Base-by-base conservation (phyloP, 2,888 invertebrate genomes). In the Phaonia tiefii region DNA sequence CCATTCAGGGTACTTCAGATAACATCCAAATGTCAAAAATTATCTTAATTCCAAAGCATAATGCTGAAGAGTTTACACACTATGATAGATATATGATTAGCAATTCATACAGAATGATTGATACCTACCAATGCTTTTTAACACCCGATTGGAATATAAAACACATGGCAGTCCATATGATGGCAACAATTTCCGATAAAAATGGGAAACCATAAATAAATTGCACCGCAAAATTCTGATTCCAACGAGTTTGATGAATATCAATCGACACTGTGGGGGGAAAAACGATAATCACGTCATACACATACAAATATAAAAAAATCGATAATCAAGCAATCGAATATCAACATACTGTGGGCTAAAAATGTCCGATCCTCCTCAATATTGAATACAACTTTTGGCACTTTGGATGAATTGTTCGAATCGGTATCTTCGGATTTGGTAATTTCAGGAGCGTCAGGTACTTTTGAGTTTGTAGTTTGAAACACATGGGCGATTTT, bases 91-190 rank as follows among this genome's bases (percentile, higher is more conserved):
- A n/a, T n/a, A n/a, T n/a, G n/a, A n/a, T n/a, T n/a, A n/a, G n/a
- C n/a, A n/a, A n/a, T n/a, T n/a, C n/a, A n/a, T n/a, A n/a, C n/a
- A n/a, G n/a, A n/a, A n/a, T n/a, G n/a, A n/a, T 25, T 22, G 25
- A 13, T 25, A 77, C 87, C 83, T 77, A 89, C 89, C 87, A 87
- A 51, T 85, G 85, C 81, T 88, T 88, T 79, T 88, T 88, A 63
- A 85, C 86, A 79, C 89, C 88, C 66, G 89, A 87, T 83, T 88
- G 89, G 79, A 84, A 89, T 80, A 89, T 86, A 65, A 89, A 83
- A 63, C 89, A 88, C 90, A 89, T 90, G 63, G 88, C 87, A 44
- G 89, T 87, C 88, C 90, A 89, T 17, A 89, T 84, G 63, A 90
- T 88, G 79, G 89, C 89, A 65, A 88, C 85, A 10, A 88, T 86